A percentile compares a stretch with the other conserved stretches of the same genome.
These are phyloP conservation scores for Ctenochaetus hawaiiensis DNA, from an alignment of 2,797 vertebrate genomes.

Conservation along the genomic window DNA sequence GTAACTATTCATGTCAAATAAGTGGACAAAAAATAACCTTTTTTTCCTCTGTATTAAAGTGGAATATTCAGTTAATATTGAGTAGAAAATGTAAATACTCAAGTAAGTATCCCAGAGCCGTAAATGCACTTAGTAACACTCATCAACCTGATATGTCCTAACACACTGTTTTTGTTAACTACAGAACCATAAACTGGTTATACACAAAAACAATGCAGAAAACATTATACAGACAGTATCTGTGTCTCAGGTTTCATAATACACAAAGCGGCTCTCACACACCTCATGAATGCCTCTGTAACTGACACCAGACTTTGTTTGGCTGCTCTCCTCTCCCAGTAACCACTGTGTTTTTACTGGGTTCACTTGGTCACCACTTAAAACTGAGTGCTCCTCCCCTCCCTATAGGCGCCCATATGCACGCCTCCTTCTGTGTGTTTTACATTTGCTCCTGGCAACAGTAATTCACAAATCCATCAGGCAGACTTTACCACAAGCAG, in stretches of 20 bases:
- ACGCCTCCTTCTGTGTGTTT: slow-evolving; percentile 41
- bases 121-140: neutral
- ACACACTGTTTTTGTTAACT: neutral
- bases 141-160: neutral
- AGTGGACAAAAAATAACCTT: too few species aligned
- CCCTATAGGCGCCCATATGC: slow-evolving; percentile 44
- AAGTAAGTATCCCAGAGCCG: neutral
- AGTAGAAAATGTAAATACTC: neutral
- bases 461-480: slow-evolving; percentile 65
- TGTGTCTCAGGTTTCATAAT: slow-evolving; percentile 8
- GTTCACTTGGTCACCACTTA: slow-evolving; percentile 64
- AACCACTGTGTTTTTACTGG: slow-evolving; percentile 58
- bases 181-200: neutral
- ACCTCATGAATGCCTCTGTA: slow-evolving; percentile 40
- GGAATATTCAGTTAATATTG: too few species aligned
- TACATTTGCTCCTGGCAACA: slow-evolving; percentile 60
- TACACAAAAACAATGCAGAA: too few species aligned
- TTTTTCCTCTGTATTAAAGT: too few species aligned
- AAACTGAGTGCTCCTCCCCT: slow-evolving; percentile 21
- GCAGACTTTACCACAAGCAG: slow-evolving; percentile 54
- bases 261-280: slow-evolving; percentile 27
- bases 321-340: slow-evolving; percentile 47
- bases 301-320: slow-evolving; percentile 31
- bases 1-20: too few species aligned
- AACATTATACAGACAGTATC: neutral